Conservation (phyloP, 64 coral and sea anemone genomes). For the Hydrozoanthus tunicans region DNA sequence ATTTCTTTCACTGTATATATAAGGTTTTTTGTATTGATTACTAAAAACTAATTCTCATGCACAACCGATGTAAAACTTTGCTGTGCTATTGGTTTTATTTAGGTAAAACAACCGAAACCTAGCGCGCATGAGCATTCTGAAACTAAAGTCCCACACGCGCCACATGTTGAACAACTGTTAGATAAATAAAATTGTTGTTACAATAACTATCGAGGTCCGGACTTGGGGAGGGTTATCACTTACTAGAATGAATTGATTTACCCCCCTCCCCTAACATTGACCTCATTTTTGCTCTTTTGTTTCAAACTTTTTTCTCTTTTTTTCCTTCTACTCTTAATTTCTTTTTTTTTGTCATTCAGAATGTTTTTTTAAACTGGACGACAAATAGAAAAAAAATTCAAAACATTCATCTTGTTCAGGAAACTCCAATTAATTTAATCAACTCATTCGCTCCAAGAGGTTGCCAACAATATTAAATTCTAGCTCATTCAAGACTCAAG, state of each 20-base stretch:
- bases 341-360: background rate
- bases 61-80: too few species aligned
- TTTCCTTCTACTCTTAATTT: background rate
- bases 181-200: background rate
- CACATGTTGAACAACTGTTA: background rate
- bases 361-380: background rate
- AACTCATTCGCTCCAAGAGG: too few species aligned
- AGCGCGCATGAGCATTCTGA: background rate
- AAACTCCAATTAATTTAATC: too few species aligned
- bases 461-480: too few species aligned
- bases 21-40: too few species aligned
- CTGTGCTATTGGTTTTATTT: too few species aligned
- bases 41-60: too few species aligned
- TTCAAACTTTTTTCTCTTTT: background rate
- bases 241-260: slow-evolving; percentile 44
- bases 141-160: background rate
- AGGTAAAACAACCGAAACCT: too few species aligned
- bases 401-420: too few species aligned
- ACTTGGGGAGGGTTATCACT: background rate
- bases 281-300: slow-evolving; percentile 12
- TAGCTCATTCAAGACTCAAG: too few species aligned
- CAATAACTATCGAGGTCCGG: slow-evolving; percentile 24
- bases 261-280: slow-evolving; percentile 57
- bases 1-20: too few species aligned
- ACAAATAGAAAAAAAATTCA: background rate